Evolutionary conservation across 2,113 vertebrate species (phyloP).

Genomic region (Crotalus horridus): DNA sequence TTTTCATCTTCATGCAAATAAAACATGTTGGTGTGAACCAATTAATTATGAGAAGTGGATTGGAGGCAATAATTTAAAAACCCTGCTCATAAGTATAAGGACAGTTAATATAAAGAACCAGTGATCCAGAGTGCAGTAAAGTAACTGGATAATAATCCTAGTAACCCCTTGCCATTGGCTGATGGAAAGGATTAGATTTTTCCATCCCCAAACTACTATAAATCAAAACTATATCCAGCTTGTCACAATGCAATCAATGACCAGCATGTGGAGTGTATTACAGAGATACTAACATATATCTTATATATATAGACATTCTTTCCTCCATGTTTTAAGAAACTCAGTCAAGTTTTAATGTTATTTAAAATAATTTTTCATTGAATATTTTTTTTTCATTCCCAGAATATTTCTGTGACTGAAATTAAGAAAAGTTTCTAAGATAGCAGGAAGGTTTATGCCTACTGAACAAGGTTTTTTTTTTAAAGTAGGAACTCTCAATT

Average conservation of each 20-base stretch:
- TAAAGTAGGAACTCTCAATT: not conserved
- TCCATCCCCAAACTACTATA: not conserved
- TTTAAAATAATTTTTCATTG: not conserved
- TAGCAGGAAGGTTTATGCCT: not conserved
- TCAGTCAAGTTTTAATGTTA: not conserved
- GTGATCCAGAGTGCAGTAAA: not conserved
- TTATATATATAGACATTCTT: not conserved
- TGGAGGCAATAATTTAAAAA: not conserved
- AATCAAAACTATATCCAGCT: not conserved
- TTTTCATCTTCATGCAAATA: not conserved
- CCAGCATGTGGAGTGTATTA: not conserved
- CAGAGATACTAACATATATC: not conserved
- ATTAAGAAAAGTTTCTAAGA: not conserved
- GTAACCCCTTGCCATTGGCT: not conserved
- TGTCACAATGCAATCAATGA: not conserved
- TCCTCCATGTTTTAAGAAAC: not conserved
- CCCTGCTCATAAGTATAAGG: not conserved
- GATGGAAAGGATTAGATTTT: not conserved
- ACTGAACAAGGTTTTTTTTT: not conserved
- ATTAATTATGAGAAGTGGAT: not conserved
- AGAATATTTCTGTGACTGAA: not conserved
- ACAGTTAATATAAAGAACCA: not conserved
- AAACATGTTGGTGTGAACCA: not conserved
- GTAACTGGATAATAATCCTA: not conserved
- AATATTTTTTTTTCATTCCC: not conserved